These are phyloP conservation scores for Luehdorfia chinensis DNA, from an alignment of 1,140 invertebrate genomes.

Conservation along the genomic window DNA sequence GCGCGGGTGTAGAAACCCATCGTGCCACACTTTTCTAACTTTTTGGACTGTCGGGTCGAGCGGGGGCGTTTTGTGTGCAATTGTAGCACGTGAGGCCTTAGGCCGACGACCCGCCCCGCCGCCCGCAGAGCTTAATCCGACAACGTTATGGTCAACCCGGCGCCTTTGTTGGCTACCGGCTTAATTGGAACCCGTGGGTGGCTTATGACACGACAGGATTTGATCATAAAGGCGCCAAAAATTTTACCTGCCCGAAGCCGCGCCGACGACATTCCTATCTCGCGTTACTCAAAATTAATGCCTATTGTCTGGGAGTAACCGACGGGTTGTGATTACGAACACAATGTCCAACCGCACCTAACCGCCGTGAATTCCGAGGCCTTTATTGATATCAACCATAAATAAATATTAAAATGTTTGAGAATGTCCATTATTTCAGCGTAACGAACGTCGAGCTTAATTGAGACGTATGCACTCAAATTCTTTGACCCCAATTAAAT, in stretches of 20 bases:
- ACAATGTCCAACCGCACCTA: too few species aligned
- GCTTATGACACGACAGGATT: conserved; percentile 71
- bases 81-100: conserved; percentile 69
- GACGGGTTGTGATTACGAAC: conserved; percentile 43
- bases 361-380: too few species aligned
- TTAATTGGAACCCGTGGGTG: conserved; percentile 71
- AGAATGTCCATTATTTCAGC: conserved; percentile 21
- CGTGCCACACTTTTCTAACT: conserved; percentile 66
- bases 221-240: conserved; percentile 73
- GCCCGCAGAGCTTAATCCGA: conserved; percentile 61
- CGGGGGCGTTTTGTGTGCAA: conserved; percentile 67
- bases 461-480: conserved; percentile 68
- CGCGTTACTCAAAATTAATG: conserved; percentile 68
- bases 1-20: too few species aligned
- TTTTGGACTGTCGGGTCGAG: conserved; percentile 59
- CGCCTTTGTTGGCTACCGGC: conserved; percentile 71
- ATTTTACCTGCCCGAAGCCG: conserved; percentile 67
- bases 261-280: conserved; percentile 66
- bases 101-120: conserved; percentile 53
- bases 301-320: conserved; percentile 55
- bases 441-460: conserved; percentile 42
- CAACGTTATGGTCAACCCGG: conserved; percentile 65
- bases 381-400: conserved; percentile 29
- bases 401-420: conserved; percentile 15
- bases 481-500: conserved; percentile 71